A percentile compares a stretch with the other conserved stretches of the same genome.
phyloP scores from a whole-genome alignment of 2,113 vertebrate species.

The Panurus biarmicus region DNA sequence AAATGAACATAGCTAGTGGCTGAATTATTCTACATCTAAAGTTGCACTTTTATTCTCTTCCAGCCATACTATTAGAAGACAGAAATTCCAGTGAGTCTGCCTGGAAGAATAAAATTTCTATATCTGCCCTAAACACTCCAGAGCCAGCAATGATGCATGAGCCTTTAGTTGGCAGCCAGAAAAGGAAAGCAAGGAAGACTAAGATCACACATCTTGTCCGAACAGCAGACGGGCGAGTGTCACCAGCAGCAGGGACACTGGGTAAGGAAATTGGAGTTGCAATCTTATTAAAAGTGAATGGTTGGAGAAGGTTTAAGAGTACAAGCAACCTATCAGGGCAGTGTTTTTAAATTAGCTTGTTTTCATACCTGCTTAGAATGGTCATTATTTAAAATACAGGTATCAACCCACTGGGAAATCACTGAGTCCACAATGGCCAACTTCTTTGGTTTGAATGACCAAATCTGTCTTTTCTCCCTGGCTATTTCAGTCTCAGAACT shows the following conservation, averaged over 20 bases:
- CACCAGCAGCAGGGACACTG: slow-evolving; percentile 80
- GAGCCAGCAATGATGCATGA: slow-evolving; percentile 80
- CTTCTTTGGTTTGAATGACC: not conserved
- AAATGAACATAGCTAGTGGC: not conserved
- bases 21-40: not conserved
- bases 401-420: not conserved
- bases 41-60: not conserved
- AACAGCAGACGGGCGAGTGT: slow-evolving; percentile 87
- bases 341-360: not conserved
- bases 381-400: not conserved
- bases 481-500: not conserved
- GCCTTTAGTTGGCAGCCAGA: slow-evolving; percentile 95
- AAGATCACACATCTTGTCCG: slow-evolving; percentile 98
- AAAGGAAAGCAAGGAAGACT: slow-evolving; percentile 96
- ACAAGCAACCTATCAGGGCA: not conserved
- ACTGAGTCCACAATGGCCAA: not conserved
- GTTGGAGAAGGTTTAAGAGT: not conserved
- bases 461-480: not conserved
- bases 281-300: not conserved
- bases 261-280: slow-evolving; percentile 55
- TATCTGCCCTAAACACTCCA: slow-evolving; percentile 73
- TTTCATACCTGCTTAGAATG: not conserved
- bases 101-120: slow-evolving; percentile 75
- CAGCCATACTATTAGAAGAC: slow-evolving; percentile 80
- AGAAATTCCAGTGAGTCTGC: slow-evolving; percentile 69